Base-by-base conservation (phyloP, 1,140 invertebrate species). In the Laodelphax striatellus region DNA sequence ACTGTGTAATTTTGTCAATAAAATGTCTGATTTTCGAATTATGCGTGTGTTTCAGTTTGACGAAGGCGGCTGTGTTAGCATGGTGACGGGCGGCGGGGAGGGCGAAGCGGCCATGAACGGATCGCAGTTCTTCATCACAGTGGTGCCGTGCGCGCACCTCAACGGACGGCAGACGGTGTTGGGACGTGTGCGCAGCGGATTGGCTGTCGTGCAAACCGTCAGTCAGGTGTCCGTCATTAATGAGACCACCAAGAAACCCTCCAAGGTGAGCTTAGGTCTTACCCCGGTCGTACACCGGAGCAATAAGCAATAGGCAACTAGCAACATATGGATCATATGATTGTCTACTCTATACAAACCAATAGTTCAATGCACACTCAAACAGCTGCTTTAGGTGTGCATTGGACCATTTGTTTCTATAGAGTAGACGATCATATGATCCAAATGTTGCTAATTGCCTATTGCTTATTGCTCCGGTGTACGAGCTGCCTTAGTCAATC, bases 71-170 rank as follows among this genome's bases (percentile, higher is more conserved):
- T 79, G 88, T 5, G 73, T 97, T 1, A 92, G 91, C 63, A 95
- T 96, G 91, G 90, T 90, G 0, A 97, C 83, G 66, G 93, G 93
- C 5, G 71, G 70, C 10, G 34, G 11, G 34, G 34, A 38, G 34
- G 34, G 34, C 1, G 34, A 38, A 38, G 11, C 10, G 34, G 11
- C 97, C 71, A 88, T 88, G 43, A 97, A 97, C 70, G 90, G 86
- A 57, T 95, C 91, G 8, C 94, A 98, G 74, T 98, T 98, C 76
- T 94, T 96, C 67, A 90, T 98, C 19, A 94, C 92, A 3, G 82
- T 87, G 13, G 87, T 83, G 0, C 81, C 86, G 5, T 91, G 90
- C 66, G 77, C 83, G 24, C 94, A 97, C 67, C 75, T 97, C 22
- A 89, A 98, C 73, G 86, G 85, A 11, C 87, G 80, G 28, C 94